A percentile compares a stretch with the other conserved stretches of the same genome.
phyloP scores from a whole-genome alignment of 2,888 invertebrate species.

The Chymomyza procnemis region DNA sequence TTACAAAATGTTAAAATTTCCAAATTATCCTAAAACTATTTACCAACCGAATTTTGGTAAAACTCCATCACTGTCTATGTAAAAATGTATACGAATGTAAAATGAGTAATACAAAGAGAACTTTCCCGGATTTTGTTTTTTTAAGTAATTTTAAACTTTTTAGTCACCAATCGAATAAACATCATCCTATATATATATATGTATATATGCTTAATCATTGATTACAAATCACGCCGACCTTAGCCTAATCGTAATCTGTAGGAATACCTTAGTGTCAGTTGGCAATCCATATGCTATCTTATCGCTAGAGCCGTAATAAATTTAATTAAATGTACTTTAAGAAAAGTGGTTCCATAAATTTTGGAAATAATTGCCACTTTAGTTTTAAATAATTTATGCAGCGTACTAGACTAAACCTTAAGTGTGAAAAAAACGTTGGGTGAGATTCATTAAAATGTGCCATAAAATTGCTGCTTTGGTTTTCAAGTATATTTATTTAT shows the following conservation, averaged over 20 bases:
- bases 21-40: too few species aligned
- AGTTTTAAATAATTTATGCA: constrained; percentile 49
- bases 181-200: too few species aligned
- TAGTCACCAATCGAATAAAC: not conserved
- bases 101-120: too few species aligned
- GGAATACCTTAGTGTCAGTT: not conserved
- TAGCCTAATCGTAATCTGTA: not conserved
- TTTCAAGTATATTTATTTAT: not conserved
- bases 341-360: not conserved
- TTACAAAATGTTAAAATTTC: too few species aligned
- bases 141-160: not conserved
- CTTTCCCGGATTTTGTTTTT: too few species aligned
- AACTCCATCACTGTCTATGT: too few species aligned
- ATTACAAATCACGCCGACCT: not conserved
- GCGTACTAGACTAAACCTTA: constrained; percentile 31
- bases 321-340: not conserved
- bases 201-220: not conserved
- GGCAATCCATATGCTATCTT: not conserved
- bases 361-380: constrained; percentile 10
- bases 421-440: not conserved
- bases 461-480: not conserved
- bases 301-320: not conserved
- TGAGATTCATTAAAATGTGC: not conserved
- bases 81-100: too few species aligned
- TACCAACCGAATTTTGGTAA: too few species aligned